Percentiles rank a stretch among this genome's conserved stretches.
Conservation (phyloP, 1,140 invertebrate genomes). For the Schlechtendalia chinensis region DNA sequence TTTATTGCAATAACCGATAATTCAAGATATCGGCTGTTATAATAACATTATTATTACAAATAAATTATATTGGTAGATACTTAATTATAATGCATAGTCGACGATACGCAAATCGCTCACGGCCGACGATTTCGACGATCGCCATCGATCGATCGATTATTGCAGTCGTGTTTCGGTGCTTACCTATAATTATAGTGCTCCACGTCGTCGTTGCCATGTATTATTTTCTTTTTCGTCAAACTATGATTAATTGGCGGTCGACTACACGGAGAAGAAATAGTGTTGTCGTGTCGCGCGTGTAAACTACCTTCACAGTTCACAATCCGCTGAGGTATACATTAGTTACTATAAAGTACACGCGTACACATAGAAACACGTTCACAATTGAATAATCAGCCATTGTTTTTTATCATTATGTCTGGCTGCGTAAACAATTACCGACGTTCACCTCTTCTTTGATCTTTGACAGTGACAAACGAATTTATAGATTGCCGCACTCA, state of each 20-base stretch:
- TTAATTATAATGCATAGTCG: too few species aligned
- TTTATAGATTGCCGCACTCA: neutral
- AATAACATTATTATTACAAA: too few species aligned
- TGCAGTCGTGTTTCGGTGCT: neutral
- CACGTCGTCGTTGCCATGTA: too few species aligned
- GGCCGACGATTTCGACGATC: neutral
- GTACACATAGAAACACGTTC: too few species aligned
- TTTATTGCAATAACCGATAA: too few species aligned
- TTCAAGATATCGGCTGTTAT: too few species aligned
- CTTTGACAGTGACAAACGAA: conserved; percentile 5
- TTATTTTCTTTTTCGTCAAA: conserved; percentile 14
- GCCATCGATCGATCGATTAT: neutral
- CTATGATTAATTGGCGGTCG: neutral
- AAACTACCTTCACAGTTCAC: neutral
- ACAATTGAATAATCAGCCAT: conserved; percentile 3
- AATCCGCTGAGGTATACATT: neutral
- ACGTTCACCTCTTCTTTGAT: neutral
- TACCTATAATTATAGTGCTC: too few species aligned
- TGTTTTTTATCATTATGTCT: neutral
- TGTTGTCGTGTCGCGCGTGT: neutral
- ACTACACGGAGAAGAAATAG: neutral
- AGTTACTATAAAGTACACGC: neutral
- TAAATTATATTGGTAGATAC: too few species aligned
- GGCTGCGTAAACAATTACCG: neutral
- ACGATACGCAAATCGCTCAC: neutral